A percentile compares a stretch with the other conserved stretches of the same genome.
phyloP scores from a whole-genome alignment of 2,797 vertebrate species.

The Lacerta viridis region DNA sequence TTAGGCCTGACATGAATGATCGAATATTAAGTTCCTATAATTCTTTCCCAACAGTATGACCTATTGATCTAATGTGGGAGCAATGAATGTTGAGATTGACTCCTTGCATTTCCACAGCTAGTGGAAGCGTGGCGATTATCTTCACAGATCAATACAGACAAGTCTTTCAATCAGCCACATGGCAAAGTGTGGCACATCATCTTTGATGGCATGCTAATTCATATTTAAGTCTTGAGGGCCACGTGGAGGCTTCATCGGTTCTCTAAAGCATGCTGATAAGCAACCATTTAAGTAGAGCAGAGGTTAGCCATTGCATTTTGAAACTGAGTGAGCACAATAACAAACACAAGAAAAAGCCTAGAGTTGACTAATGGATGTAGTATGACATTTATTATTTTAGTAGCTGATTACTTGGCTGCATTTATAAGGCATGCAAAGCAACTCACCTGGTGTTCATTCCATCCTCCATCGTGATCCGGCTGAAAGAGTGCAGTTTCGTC shows the following conservation, averaged over 20 bases:
- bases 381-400: too few relatives aligned
- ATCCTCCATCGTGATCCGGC: too few relatives aligned
- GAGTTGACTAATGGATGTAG: not conserved
- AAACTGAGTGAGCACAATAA: not conserved
- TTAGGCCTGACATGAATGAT: not conserved
- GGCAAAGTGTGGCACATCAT: slow-evolving; percentile 56
- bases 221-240: slow-evolving; percentile 63
- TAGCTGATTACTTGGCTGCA: too few relatives aligned
- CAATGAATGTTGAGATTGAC: slow-evolving; percentile 68
- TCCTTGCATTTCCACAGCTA: slow-evolving; percentile 63
- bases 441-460: too few relatives aligned
- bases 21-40: slow-evolving; percentile 59
- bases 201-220: slow-evolving; percentile 70
- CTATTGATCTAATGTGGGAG: slow-evolving; percentile 74
- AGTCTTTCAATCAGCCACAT: slow-evolving; percentile 71
- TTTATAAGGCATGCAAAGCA: too few relatives aligned
- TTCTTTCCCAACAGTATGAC: slow-evolving; percentile 61
- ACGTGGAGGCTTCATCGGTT: slow-evolving; percentile 41
- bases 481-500: too few relatives aligned
- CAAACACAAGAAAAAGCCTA: not conserved
- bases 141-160: slow-evolving; percentile 71
- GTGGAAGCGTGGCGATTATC: slow-evolving; percentile 68
- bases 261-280: slow-evolving; percentile 4
- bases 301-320: not conserved
- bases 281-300: not conserved